Conservation (phyloP, 2,797 vertebrate species). For the Podargus strigoides region DNA sequence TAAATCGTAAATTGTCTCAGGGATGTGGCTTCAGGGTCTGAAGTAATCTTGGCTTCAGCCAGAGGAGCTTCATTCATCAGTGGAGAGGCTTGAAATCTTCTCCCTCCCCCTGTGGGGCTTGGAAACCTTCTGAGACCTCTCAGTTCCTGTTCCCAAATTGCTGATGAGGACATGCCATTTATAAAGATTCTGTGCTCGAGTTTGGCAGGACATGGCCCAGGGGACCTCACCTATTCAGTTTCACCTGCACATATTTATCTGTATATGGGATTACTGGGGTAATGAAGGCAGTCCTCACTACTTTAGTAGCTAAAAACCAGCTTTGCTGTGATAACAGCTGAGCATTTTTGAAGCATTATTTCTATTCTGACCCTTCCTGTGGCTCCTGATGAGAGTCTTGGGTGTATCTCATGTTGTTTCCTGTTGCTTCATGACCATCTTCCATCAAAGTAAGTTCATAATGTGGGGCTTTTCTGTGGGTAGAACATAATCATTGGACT, state of each 20-base stretch:
- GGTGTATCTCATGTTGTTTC: not conserved
- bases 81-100: not conserved
- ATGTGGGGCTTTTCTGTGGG: rapidly evolving
- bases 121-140: not conserved
- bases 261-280: not conserved
- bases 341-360: not conserved
- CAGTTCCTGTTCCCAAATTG: not conserved
- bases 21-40: not conserved
- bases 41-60: not conserved
- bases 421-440: not conserved
- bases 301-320: not conserved
- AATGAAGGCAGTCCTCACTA: not conserved
- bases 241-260: not conserved
- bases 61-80: not conserved
- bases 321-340: not conserved
- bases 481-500: not conserved
- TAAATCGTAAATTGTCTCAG: not conserved
- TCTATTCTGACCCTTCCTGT: not conserved
- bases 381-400: not conserved
- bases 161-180: not conserved
- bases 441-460: not conserved
- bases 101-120: rapidly evolving
- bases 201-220: not conserved
- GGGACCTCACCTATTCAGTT: not conserved
- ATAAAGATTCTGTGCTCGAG: not conserved